These are phyloP conservation scores for Nothobranchius furzeri DNA, from an alignment of 2,113 vertebrate species.

Conservation along the genomic window DNA sequence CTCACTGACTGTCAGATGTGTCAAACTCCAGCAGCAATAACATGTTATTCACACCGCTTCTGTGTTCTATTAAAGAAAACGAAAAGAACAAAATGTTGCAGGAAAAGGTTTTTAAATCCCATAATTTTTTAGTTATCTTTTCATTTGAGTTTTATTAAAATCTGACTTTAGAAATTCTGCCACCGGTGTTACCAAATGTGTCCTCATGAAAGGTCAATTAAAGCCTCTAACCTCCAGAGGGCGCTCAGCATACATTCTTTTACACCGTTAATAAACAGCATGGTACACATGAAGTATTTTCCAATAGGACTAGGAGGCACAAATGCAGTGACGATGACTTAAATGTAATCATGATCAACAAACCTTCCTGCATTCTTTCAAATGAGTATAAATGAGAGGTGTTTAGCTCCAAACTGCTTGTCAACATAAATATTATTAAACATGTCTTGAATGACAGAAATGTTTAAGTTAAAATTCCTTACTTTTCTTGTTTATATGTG, in stretches of 20 bases:
- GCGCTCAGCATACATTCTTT: constrained; percentile 43
- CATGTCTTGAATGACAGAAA: background rate
- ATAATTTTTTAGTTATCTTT: too few relatives aligned
- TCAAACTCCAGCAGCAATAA: too few relatives aligned
- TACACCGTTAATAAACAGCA: constrained; percentile 5
- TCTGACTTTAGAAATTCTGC: too few relatives aligned
- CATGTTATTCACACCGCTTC: too few relatives aligned
- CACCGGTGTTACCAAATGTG: background rate
- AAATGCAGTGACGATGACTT: background rate
- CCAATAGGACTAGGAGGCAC: background rate
- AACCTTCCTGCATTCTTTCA: background rate
- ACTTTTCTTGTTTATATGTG: constrained; percentile 10
- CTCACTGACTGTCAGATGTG: too few relatives aligned
- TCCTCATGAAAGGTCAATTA: constrained; percentile 4
- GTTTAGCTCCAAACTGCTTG: constrained; percentile 7
- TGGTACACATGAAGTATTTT: background rate
- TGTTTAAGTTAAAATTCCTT: background rate
- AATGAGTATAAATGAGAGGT: constrained; percentile 1
- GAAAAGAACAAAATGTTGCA: too few relatives aligned
- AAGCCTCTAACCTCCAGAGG: constrained; percentile 53
- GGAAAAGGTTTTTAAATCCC: too few relatives aligned
- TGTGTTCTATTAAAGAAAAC: too few relatives aligned
- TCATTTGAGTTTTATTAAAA: too few relatives aligned
- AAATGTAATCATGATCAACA: background rate
- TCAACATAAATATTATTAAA: background rate